Evolutionary conservation across 2,888 invertebrate species (phyloP).

Genomic region (Clunio marinus): DNA sequence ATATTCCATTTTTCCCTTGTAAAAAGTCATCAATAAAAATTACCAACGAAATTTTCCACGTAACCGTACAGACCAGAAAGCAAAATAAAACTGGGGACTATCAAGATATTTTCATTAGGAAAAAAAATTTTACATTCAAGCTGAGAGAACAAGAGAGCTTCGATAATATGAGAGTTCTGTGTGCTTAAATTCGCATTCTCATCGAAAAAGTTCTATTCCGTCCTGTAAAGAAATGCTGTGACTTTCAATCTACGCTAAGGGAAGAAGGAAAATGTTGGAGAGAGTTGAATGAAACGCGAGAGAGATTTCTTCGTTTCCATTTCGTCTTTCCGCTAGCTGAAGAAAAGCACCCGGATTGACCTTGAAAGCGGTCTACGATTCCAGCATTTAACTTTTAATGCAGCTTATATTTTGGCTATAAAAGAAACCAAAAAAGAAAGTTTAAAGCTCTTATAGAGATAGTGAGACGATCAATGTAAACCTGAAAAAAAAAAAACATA

Average conservation of each 20-base stretch:
- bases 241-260: too few species aligned
- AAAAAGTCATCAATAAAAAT: conserved; percentile 38
- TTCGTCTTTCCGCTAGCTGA: neutral
- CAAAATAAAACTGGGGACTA: conserved; percentile 27
- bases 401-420: neutral
- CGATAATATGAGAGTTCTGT: neutral
- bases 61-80: conserved; percentile 31
- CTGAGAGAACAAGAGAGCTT: conserved; percentile 24
- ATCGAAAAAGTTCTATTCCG: conserved; percentile 12
- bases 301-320: neutral
- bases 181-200: conserved; percentile 7
- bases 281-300: neutral
- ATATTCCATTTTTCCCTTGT: conserved; percentile 37
- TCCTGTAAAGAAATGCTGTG: neutral
- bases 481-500: neutral
- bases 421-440: neutral
- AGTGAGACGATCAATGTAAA: too few species aligned
- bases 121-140: conserved; percentile 36
- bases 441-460: too few species aligned
- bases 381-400: neutral
- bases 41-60: conserved; percentile 38
- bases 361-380: neutral
- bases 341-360: neutral
- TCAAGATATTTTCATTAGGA: conserved; percentile 38
- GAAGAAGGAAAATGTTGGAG: conserved; percentile 7